Conservation (phyloP, 2,888 invertebrate genomes). For the Argynnis bischoffii region DNA sequence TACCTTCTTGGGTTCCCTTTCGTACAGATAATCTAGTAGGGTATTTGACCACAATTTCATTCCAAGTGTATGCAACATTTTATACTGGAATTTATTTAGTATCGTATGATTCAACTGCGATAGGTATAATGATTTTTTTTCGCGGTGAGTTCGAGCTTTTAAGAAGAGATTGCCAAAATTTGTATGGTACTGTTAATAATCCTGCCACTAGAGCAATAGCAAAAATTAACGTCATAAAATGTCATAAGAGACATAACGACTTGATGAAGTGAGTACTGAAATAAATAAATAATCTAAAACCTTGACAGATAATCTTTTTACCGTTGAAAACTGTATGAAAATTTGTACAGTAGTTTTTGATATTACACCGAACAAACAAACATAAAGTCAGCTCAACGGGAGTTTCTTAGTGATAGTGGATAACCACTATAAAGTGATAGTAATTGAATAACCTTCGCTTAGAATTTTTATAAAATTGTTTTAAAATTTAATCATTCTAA, state of each 20-base stretch:
- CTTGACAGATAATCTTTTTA: neutral
- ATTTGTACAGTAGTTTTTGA: neutral
- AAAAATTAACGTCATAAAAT: constrained; percentile 52
- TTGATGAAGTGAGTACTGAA: constrained; percentile 60
- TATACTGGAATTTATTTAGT: constrained; percentile 67
- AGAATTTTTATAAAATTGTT: too few relatives aligned
- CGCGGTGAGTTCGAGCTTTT: constrained; percentile 61
- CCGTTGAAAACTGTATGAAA: too few relatives aligned
- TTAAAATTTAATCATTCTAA: too few relatives aligned
- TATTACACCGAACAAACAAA: too few relatives aligned
- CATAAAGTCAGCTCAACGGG: too few relatives aligned
- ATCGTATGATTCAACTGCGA: constrained; percentile 64
- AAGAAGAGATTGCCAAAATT: constrained; percentile 53
- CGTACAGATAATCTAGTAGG: constrained; percentile 55
- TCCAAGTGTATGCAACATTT: constrained; percentile 59
- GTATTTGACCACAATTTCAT: constrained; percentile 53
- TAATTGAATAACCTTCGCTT: too few relatives aligned
- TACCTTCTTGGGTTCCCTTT: constrained; percentile 69
- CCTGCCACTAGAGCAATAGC: constrained; percentile 42
- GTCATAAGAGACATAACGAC: constrained; percentile 59
- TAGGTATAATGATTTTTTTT: constrained; percentile 69
- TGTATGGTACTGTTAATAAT: constrained; percentile 51
- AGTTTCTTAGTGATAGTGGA: too few relatives aligned
- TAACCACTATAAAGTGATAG: too few relatives aligned
- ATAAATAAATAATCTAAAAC: too few relatives aligned